These are phyloP conservation scores for Xestoiulus laeticollis DNA, from an alignment of 2,888 invertebrate species.

Conservation along the genomic window DNA sequence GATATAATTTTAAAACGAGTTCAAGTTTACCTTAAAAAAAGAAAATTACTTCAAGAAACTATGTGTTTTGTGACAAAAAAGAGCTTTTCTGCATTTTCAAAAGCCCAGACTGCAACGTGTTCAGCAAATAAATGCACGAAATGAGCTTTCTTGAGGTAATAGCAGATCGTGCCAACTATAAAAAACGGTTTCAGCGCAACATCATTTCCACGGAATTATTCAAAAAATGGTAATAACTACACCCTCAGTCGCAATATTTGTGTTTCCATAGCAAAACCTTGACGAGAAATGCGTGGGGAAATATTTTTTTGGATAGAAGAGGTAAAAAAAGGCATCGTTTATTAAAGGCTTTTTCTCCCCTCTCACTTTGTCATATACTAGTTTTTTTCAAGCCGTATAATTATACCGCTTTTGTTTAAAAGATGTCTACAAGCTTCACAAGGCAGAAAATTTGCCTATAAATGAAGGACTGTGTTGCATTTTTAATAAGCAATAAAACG, in stretches of 20 bases:
- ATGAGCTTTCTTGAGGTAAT: background rate
- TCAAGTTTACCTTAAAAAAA: background rate
- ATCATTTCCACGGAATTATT: background rate
- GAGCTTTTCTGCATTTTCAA: background rate
- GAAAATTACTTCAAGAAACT: conserved; percentile 5
- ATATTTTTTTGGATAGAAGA: background rate
- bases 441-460: conserved; percentile 15
- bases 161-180: background rate
- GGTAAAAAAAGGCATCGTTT: background rate
- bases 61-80: background rate
- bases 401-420: background rate
- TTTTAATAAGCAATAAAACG: conserved; percentile 17
- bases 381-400: background rate
- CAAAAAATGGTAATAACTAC: conserved; percentile 21
- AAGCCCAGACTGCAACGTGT: background rate
- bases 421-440: background rate
- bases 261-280: background rate
- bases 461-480: conserved; percentile 17
- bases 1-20: background rate
- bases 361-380: background rate
- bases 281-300: background rate
- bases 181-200: background rate
- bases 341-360: background rate
- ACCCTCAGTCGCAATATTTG: background rate
- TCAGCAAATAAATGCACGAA: conserved; percentile 11